phyloP scores from a whole-genome alignment of 2,797 vertebrate species.

The Chloroceryle inda region DNA sequence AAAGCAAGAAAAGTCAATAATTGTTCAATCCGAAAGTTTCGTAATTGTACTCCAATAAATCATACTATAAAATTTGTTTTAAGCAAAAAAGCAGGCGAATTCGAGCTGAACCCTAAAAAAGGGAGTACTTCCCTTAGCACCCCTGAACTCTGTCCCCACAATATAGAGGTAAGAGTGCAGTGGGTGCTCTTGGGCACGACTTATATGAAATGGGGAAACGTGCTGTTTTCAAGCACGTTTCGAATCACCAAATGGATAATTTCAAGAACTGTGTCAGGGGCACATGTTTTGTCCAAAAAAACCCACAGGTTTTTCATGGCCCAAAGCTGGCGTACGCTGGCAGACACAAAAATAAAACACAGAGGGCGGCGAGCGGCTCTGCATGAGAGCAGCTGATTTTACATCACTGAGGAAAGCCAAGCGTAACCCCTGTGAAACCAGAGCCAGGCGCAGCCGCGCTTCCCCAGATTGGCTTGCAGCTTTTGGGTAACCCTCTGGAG shows the following conservation, averaged over 20 bases:
- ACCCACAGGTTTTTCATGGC: rapidly evolving
- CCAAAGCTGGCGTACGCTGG: rapidly evolving
- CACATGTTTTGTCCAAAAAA: neutral
- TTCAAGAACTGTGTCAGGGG: neutral
- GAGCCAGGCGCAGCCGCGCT: neutral
- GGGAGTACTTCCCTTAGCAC: neutral
- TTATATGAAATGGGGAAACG: neutral
- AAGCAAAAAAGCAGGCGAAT: neutral
- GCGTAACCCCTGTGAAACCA: neutral
- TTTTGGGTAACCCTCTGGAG: neutral
- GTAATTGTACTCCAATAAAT: neutral
- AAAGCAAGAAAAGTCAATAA: neutral
- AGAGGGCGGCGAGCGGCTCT: neutral
- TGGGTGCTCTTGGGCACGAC: rapidly evolving
- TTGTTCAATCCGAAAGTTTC: neutral
- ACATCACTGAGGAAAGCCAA: neutral
- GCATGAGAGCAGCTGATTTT: rapidly evolving
- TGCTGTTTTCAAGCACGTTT: neutral
- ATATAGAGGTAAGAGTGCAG: rapidly evolving
- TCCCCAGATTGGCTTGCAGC: no score
- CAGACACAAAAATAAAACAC: neutral
- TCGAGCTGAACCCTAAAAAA: neutral
- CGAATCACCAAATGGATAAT: neutral
- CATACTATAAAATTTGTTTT: neutral
- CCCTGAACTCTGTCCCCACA: neutral